Evolutionary conservation across 2,797 vertebrate species (phyloP), one percentile per base, ranked within the genome.

Genomic region (Tauraco hartlaubi): DNA sequence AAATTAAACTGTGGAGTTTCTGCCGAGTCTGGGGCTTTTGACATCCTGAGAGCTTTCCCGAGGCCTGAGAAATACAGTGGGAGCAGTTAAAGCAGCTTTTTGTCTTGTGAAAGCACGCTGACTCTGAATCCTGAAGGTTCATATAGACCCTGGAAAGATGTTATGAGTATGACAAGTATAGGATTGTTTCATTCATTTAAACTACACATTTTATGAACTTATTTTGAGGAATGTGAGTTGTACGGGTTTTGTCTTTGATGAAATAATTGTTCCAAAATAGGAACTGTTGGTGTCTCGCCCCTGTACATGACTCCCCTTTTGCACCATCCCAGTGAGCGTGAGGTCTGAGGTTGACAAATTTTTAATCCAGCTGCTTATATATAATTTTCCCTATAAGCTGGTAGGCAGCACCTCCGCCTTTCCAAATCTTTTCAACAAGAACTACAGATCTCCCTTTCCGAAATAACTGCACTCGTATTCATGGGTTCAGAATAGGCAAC

Each of bases 1-100:
- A 91, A 37, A 87, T 91, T 74, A 91, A 87, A 71, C 71, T 71
- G 58, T 74, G 71, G 86, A 80, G 73, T 85, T 49, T 89, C 72
- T 92, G 81, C 68, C 0, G 9, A 91, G 52, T 61, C 49, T 28
- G 46, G 0, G 21, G 72, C 81, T 93, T 93, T 94, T 80, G 88
- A 92, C 92, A 92, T 92, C 91, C 41, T 41, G n/a, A 49, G 52
- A 77, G 52, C 14, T 80, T 85, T 92, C 63, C 84, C 85, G 9
- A 77, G 49, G 28, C 89, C 59, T 82, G 55, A 68, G 92, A 95
- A 95, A 76, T 64, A 61, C 88, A 76, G 55, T 1, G 1, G 44
- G 64, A 89, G 54, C 43, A 68, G 76, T 67, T 68, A 59, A 78
- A 87, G 56, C 44, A 63, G 64, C 33, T 71, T 33, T 95, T 95